Evolutionary conservation across 2,113 vertebrate species (phyloP).

Genomic region (Sceloporus undulatus): DNA sequence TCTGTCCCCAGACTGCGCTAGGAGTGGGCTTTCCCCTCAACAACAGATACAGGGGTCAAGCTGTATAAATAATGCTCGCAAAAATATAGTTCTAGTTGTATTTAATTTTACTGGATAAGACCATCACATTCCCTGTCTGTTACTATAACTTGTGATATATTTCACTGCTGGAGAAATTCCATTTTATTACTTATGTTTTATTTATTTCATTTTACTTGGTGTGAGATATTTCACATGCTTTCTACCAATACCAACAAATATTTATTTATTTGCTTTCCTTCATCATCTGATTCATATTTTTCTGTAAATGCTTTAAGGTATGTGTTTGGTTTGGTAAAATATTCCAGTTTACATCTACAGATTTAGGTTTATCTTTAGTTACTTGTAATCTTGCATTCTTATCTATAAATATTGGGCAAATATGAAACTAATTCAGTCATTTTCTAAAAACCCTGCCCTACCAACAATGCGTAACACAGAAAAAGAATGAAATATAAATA

Average conservation of each 20-base stretch:
- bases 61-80: neutral
- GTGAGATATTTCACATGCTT: neutral
- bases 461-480: neutral
- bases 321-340: neutral
- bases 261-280: neutral
- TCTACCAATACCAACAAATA: neutral
- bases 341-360: neutral
- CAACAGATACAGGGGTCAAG: neutral
- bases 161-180: neutral
- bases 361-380: neutral
- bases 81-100: neutral
- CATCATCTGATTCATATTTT: neutral
- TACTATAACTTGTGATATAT: fast-evolving
- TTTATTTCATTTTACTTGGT: too few species aligned
- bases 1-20: too few species aligned
- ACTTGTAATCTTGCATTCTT: neutral
- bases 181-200: neutral
- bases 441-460: neutral
- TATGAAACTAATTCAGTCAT: fast-evolving
- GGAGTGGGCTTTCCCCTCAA: too few species aligned
- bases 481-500: neutral
- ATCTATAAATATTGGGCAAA: neutral
- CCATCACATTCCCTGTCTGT: neutral
- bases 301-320: neutral
- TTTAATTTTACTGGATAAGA: neutral